Conservation (phyloP, 2,797 vertebrate genomes). For the Tachyglossus aculeatus region DNA sequence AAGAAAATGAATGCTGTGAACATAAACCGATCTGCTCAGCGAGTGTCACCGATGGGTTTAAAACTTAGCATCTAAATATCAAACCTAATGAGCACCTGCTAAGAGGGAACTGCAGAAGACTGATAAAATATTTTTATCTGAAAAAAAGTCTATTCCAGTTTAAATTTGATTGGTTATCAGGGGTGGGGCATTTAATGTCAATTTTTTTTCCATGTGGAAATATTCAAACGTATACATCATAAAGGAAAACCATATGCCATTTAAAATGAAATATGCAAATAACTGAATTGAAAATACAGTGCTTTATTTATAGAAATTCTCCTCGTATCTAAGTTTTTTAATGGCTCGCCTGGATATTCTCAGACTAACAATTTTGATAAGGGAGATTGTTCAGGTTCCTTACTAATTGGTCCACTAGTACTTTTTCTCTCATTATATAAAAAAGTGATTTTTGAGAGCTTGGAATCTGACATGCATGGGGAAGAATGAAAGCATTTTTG, state of each 20-base stretch:
- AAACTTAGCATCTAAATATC: not conserved
- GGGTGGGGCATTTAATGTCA: not conserved
- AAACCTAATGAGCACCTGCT: not conserved
- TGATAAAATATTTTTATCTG: not conserved
- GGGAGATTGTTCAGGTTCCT: conserved; percentile 30
- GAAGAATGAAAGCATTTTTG: conserved; percentile 54
- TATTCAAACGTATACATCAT: not conserved
- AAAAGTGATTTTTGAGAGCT: conserved; percentile 51
- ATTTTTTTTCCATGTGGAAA: not conserved
- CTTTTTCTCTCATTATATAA: conserved; percentile 54
- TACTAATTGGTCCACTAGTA: conserved; percentile 53
- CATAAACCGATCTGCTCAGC: conserved; percentile 39
- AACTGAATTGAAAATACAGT: conserved; percentile 1
- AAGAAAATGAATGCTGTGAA: conserved; percentile 40
- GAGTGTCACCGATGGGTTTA: conserved; percentile 13
- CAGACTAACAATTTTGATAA: conserved; percentile 36
- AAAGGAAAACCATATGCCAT: conserved; percentile 20
- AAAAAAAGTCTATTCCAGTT: accelerated
- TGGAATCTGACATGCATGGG: conserved; percentile 50
- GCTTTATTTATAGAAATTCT: conserved; percentile 13
- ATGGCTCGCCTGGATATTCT: not conserved
- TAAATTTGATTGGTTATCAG: not conserved
- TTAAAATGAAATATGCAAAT: conserved; percentile 12
- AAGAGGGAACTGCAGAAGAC: not conserved
- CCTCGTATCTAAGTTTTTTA: not conserved